A percentile compares a stretch with the other conserved stretches of the same genome.
These are phyloP conservation scores for Oncorhynchus keta DNA, from an alignment of 2,113 vertebrate species.

Conservation along the genomic window DNA sequence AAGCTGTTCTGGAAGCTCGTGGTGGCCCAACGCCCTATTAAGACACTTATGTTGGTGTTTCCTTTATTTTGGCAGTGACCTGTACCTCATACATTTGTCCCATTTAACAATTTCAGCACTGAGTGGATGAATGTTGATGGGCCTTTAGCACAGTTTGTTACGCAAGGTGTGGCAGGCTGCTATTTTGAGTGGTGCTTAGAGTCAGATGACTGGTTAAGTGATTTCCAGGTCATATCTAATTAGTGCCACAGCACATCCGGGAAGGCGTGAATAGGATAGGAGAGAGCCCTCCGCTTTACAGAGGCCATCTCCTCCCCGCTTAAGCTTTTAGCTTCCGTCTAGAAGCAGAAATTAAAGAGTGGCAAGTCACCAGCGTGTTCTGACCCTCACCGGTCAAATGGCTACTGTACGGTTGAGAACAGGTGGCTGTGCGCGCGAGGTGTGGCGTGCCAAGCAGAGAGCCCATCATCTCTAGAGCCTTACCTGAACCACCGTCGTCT, in stretches of 20 bases:
- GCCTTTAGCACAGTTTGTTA: conserved; percentile 2
- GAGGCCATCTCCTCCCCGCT: background rate
- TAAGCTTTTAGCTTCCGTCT: conserved; percentile 20
- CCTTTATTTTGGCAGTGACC: too few species aligned
- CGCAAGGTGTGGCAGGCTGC: conserved; percentile 15
- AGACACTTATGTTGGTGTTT: too few species aligned
- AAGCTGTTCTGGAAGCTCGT: too few species aligned
- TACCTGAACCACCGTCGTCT: background rate
- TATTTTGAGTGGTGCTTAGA: conserved; percentile 16
- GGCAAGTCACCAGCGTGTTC: background rate
- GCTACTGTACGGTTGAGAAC: background rate
- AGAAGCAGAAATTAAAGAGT: conserved; percentile 4
- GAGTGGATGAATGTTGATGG: conserved; percentile 1
- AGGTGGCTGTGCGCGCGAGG: background rate
- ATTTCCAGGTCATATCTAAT: conserved; percentile 30
- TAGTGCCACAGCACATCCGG: conserved; percentile 15
- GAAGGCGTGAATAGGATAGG: conserved; percentile 3
- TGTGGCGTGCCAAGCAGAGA: background rate
- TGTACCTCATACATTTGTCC: conserved; percentile 1
- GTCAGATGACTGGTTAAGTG: conserved; percentile 32
- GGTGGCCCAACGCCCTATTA: too few species aligned
- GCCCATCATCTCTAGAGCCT: background rate
- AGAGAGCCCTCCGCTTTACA: background rate
- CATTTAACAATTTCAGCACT: background rate
- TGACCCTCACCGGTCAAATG: background rate